Evolutionary conservation across 2,888 invertebrate species (phyloP).

Genomic region (Macropis europaea): DNA sequence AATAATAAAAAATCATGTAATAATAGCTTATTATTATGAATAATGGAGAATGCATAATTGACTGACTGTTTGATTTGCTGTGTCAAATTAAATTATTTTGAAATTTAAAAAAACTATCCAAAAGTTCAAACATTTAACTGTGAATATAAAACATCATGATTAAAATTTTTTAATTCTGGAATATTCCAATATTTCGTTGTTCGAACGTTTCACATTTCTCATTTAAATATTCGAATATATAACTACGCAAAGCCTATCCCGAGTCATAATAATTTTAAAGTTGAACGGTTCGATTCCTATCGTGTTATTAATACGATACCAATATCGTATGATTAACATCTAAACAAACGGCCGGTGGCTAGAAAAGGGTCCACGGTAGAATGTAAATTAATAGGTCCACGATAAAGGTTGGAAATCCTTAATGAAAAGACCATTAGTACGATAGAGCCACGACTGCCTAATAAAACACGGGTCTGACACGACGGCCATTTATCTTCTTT

Average conservation of each 20-base stretch:
- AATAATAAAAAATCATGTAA: too few relatives aligned
- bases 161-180: too few relatives aligned
- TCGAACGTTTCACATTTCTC: background rate
- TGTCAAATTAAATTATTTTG: too few relatives aligned
- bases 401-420: constrained; percentile 36
- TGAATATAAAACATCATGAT: too few relatives aligned
- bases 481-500: constrained; percentile 33
- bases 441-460: constrained; percentile 23
- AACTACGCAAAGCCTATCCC: background rate
- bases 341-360: constrained; percentile 17
- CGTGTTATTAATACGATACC: constrained; percentile 21
- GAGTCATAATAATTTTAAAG: constrained; percentile 15
- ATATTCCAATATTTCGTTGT: background rate
- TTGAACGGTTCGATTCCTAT: background rate
- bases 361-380: constrained; percentile 16
- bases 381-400: constrained; percentile 39
- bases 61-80: too few relatives aligned
- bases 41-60: too few relatives aligned
- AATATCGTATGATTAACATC: constrained; percentile 11
- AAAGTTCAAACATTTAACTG: too few relatives aligned
- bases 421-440: constrained; percentile 48
- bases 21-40: too few relatives aligned
- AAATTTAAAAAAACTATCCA: too few relatives aligned
- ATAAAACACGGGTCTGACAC: constrained; percentile 42
- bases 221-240: background rate